Base-by-base conservation (phyloP, 2,888 invertebrate species). In the Melanotus villosus region DNA sequence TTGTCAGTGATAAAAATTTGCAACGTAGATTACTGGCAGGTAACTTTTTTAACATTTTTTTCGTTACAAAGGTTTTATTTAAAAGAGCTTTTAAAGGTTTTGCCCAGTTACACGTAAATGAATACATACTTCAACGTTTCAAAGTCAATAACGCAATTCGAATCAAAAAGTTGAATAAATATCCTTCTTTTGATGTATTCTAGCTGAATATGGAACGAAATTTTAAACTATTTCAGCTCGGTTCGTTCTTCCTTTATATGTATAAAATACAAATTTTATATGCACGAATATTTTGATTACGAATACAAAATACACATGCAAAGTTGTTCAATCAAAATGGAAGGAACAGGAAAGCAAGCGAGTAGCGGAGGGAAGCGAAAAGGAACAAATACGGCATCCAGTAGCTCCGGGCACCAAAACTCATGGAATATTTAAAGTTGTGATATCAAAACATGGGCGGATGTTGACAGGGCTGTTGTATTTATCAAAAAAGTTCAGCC, bases 271-370 rank as follows among this genome's bases (percentile, higher is more conserved):
- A 65, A 60, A 69, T 69, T 69, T 69, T 63, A 50, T 69, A 59
- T 65, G 65, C 64, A 69, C 59, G 69, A 65, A 65, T 69, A 47
- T 69, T 69, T 70, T 67, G 70, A 70, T 70, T 70, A 70, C 62
- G 67, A 70, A 70, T 67, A 70, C 64, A 70, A 70, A 70, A 67
- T 70, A 70, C 63, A 63, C 66, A 70, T 62, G 62, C 70, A 70
- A 70, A 70, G 65, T 70, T 70, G 70, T 70, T 67, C 64, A 70
- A 70, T 67, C 67, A 70, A 70, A 70, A 70, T 66, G 62, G 62
- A 66, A 65, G 64, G 64, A 70, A 59, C 30, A 59, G 50, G 58
- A 63, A 63, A 50, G 57, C 47, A 60, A 70, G 62, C 57, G 70
- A 57, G 59, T 54, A 58, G 58, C 52, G 60, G 65, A 58, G 62